Base-by-base conservation (phyloP, 2,113 vertebrate species). In the Bos javanicus region DNA sequence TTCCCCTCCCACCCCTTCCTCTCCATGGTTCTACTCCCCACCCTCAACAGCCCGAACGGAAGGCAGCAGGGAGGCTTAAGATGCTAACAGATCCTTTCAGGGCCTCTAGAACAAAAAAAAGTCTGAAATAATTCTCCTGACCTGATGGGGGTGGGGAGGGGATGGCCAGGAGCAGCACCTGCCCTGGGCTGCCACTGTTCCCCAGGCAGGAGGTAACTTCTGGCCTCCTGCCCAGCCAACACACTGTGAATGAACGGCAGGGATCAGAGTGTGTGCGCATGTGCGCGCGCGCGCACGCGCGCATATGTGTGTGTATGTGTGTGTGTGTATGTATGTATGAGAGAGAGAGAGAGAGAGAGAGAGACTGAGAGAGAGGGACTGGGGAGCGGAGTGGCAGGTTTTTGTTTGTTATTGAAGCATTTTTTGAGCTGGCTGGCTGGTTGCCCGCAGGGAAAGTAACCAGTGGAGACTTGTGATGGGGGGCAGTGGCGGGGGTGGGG, bases 381-480 rank as follows among this genome's bases (percentile, higher is more conserved):
- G 6, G 43, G 54, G 33, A 28, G 13, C 19, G 1, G 80, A 54
- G 11, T 13, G 80, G 50, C 50, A 82, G 80, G 50, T 54, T 90
- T 87, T 97, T 89, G 64, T 95, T 93, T 93, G 87, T 94, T 96
- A 85, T 74, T 82, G 92, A 90, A 96, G 92, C 87, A n/a, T 95
- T 97, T 97, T 92, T 95, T 54, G 46, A 96, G 94, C 89, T 54
- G 74, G 81, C 95, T 96, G 87, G 64, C 88, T 87, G 83, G 57
- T 50, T 96, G 97, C 94, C 97, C 92, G 92, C 89, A 86, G 94
- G 97, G 96, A 98, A 91, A 87, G 95, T 93, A 95, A 87, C 93
- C 94, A 93, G 95, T 93, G 82, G 93, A 91, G 96, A 89, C 91
- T 88, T 94, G 92, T 26, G 25, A 26, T n/a, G n/a, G 56, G 28